phyloP scores from a whole-genome alignment of 2,797 vertebrate genomes.

The Falco naumanni region DNA sequence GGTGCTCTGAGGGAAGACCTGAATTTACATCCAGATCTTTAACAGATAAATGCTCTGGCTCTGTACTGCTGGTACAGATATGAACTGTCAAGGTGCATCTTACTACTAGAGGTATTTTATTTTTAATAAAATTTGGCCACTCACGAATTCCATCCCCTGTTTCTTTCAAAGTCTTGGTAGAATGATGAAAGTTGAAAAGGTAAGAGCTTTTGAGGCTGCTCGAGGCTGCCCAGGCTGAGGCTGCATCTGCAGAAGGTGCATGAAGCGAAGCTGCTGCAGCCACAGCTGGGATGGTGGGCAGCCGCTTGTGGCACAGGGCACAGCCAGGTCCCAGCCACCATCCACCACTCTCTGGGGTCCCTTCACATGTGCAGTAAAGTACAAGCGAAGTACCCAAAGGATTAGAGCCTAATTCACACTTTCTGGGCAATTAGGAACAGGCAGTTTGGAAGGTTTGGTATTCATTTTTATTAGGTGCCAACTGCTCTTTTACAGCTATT shows the following conservation, averaged over 20 bases:
- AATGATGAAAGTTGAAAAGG: not conserved
- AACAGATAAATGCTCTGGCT: not conserved
- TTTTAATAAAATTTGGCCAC: not conserved
- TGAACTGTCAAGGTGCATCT: not conserved
- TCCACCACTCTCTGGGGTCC: rapidly evolving
- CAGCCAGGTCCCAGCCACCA: not conserved
- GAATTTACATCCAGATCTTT: not conserved
- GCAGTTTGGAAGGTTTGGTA: not conserved
- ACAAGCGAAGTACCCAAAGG: not conserved
- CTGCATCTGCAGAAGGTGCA: not conserved
- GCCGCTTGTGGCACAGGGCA: not conserved
- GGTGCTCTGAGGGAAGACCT: not conserved
- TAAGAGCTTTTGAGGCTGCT: not conserved
- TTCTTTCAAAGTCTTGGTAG: not conserved
- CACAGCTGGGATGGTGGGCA: rapidly evolving
- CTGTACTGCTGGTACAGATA: not conserved
- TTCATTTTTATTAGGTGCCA: not conserved
- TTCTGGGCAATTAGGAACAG: not conserved
- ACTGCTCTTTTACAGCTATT: not conserved
- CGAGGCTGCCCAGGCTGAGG: not conserved
- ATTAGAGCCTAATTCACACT: not conserved
- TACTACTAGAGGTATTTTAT: not conserved
- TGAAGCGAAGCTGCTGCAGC: not conserved
- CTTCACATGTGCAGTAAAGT: not conserved
- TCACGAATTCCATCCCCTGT: not conserved